Percentiles rank a stretch among this genome's conserved stretches.
Evolutionary conservation across 2,888 invertebrate species (phyloP).

Genomic region (Invenusta paracnida): DNA sequence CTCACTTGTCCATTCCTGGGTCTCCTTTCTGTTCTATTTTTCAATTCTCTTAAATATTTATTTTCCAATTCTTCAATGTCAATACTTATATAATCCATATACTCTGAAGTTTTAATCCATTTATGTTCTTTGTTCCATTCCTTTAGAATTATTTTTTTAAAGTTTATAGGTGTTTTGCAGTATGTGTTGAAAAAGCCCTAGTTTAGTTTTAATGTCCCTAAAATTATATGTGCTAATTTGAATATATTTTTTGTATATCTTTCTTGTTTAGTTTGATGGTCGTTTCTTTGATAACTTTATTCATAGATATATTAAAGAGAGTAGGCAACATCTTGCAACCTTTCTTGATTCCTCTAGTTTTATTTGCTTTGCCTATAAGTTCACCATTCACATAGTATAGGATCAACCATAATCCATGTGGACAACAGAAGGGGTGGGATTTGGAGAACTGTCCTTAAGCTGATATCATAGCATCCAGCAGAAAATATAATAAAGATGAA

Average conservation of each 20-base stretch:
- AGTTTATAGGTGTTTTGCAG: background rate
- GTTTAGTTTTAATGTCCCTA: background rate
- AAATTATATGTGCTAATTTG: background rate
- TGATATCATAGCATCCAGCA: too few relatives aligned
- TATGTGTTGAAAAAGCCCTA: background rate
- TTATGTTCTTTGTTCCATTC: background rate
- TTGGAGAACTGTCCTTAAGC: too few relatives aligned
- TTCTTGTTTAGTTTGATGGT: background rate
- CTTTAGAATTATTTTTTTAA: background rate
- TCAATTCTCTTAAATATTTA: background rate
- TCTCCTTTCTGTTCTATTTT: background rate
- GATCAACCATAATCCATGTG: too few relatives aligned
- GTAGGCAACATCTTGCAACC: too few relatives aligned
- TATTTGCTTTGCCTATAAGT: too few relatives aligned
- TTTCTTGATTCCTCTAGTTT: too few relatives aligned
- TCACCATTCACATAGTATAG: too few relatives aligned
- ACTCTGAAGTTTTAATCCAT: background rate
- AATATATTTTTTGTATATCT: too few relatives aligned
- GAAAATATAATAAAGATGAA: too few relatives aligned
- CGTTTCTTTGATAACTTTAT: too few relatives aligned
- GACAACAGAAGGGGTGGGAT: too few relatives aligned
- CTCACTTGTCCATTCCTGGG: background rate
- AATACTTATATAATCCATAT: background rate
- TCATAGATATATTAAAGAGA: too few relatives aligned
- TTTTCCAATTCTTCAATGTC: background rate